Conservation (phyloP, 2,888 invertebrate species). For the Drosophila melanosoma region DNA sequence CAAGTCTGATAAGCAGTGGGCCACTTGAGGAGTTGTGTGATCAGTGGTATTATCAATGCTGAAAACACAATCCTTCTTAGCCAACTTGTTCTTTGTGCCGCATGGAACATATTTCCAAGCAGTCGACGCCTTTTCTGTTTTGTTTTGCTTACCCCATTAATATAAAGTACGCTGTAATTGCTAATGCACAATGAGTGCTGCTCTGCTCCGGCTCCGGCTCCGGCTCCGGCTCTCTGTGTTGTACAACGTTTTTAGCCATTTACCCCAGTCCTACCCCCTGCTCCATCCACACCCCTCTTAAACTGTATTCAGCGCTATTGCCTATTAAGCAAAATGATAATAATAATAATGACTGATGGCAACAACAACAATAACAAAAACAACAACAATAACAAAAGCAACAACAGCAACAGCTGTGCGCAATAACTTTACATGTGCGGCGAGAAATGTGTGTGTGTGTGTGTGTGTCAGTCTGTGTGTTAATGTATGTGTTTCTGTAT, state of each 20-base stretch:
- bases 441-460: conserved; percentile 4
- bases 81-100: neutral
- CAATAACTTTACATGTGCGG: conserved; percentile 61
- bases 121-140: conserved; percentile 17
- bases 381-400: conserved; percentile 58
- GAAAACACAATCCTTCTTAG: neutral
- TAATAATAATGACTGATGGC: conserved; percentile 76
- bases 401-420: conserved; percentile 69
- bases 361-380: conserved; percentile 50
- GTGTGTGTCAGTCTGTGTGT: neutral
- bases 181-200: conserved; percentile 51
- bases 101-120: neutral
- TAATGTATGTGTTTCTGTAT: neutral
- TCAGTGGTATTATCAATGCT: neutral
- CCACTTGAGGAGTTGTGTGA: neutral
- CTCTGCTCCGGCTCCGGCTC: neutral
- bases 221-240: conserved; percentile 1
- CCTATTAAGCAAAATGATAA: conserved; percentile 76
- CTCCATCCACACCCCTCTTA: neutral
- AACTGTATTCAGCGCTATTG: conserved; percentile 34
- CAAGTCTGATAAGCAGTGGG: neutral
- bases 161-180: conserved; percentile 66
- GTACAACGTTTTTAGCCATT: conserved; percentile 1
- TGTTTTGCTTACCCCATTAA: conserved; percentile 70
- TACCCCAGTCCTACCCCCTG: neutral